A percentile compares a stretch with the other conserved stretches of the same genome.
Evolutionary conservation across 2,888 invertebrate genomes (phyloP).

Genomic region (Lymantria monacha): DNA sequence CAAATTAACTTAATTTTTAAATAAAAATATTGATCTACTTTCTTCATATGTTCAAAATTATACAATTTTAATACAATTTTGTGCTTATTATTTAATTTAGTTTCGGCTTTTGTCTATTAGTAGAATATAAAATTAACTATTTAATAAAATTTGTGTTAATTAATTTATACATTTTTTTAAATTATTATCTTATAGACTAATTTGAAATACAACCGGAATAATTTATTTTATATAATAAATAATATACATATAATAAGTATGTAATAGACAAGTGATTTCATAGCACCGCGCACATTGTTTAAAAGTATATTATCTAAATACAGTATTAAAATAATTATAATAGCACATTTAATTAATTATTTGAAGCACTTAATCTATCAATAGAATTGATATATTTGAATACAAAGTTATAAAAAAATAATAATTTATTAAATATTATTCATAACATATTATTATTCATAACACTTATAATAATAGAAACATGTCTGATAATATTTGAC

Average conservation of each 20-base stretch:
- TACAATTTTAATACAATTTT: not conserved
- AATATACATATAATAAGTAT: slow-evolving; percentile 25
- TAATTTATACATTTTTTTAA: not conserved
- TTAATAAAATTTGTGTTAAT: no score
- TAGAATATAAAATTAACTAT: not conserved
- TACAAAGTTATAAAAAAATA: slow-evolving; percentile 15
- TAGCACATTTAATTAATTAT: slow-evolving; percentile 25
- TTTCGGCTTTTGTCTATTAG: not conserved
- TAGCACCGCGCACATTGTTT: slow-evolving; percentile 32
- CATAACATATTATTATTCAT: not conserved
- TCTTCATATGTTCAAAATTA: not conserved
- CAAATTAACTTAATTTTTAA: no score
- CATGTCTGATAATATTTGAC: not conserved
- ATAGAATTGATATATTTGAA: slow-evolving; percentile 29
- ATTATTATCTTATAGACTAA: slow-evolving; percentile 1
- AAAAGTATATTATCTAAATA: slow-evolving; percentile 14
- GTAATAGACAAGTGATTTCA: slow-evolving; percentile 22
- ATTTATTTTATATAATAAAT: slow-evolving; percentile 22
- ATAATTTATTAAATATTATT: slow-evolving; percentile 1
- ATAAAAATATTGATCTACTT: not conserved
- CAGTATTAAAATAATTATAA: slow-evolving; percentile 23
- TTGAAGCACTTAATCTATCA: slow-evolving; percentile 31
- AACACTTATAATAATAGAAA: no score
- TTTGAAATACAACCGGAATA: slow-evolving; percentile 18
- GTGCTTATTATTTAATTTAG: not conserved